Conservation (phyloP, 2,888 invertebrate genomes). For the Dione juno region DNA sequence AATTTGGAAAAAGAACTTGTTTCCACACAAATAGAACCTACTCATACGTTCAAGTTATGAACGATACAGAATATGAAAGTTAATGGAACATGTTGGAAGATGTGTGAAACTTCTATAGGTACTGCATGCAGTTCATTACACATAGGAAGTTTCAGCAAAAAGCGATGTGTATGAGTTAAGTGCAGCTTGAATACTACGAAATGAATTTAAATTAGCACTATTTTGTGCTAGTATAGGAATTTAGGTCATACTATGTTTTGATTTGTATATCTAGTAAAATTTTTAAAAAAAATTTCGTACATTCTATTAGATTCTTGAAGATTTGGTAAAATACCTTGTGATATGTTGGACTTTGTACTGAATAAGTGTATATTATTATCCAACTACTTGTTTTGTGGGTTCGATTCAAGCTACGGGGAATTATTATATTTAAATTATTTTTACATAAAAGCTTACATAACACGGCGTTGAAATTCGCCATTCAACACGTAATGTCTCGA, state of each 20-base stretch:
- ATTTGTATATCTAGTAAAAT: not conserved
- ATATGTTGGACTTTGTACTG: too few relatives aligned
- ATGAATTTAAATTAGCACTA: conserved; percentile 23
- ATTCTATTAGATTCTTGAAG: too few relatives aligned
- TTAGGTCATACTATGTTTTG: conserved; percentile 12
- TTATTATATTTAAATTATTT: too few relatives aligned
- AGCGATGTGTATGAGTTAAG: conserved; percentile 27
- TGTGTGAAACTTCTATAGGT: conserved; percentile 51
- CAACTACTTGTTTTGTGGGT: too few relatives aligned
- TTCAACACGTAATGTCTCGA: too few relatives aligned
- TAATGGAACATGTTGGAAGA: conserved; percentile 50
- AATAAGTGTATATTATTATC: too few relatives aligned
- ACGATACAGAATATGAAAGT: conserved; percentile 52
- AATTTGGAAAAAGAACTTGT: conserved; percentile 8
- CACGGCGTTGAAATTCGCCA: too few relatives aligned
- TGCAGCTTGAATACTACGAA: conserved; percentile 21
- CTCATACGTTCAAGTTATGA: conserved; percentile 40
- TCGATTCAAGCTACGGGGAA: too few relatives aligned
- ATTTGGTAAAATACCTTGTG: too few relatives aligned
- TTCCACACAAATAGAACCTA: conserved; percentile 32
- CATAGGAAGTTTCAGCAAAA: conserved; percentile 48
- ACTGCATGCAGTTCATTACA: conserved; percentile 61
- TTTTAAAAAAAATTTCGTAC: too few relatives aligned
- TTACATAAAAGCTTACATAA: too few relatives aligned
- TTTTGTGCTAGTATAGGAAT: not conserved